These are phyloP conservation scores for Parazoanthus atlanticus DNA, from an alignment of 92 coral and sea anemone species.

Conservation along the genomic window DNA sequence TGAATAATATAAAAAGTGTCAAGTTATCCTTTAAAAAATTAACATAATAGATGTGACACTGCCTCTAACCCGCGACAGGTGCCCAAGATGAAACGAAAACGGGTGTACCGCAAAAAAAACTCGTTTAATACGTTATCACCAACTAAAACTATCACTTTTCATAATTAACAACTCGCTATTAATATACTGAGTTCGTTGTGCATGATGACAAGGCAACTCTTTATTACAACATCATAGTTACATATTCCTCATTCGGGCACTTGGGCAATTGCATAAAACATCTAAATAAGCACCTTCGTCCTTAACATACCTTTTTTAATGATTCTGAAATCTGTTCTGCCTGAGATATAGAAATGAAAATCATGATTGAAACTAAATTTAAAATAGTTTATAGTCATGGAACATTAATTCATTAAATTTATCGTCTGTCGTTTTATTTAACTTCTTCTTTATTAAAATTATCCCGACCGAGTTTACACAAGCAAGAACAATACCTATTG, in stretches of 20 bases:
- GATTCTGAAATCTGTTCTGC: not conserved
- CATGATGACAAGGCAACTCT: not conserved
- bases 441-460: slow-evolving; percentile 40
- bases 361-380: not conserved
- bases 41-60: not conserved
- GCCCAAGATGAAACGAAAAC: not conserved
- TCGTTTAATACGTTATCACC: not conserved
- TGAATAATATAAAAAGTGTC: not conserved
- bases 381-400: not conserved
- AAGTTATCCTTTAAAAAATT: not conserved
- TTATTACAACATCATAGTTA: no score
- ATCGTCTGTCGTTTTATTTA: not conserved
- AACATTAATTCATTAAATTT: slow-evolving; percentile 6
- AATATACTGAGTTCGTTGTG: not conserved
- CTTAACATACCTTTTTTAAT: not conserved
- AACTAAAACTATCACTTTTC: not conserved
- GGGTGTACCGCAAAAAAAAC: not conserved
- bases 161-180: not conserved
- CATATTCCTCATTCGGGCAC: not conserved
- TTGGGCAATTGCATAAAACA: not conserved
- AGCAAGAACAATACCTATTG: slow-evolving; percentile 11
- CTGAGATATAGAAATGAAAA: not conserved
- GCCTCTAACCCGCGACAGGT: not conserved
- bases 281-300: not conserved
- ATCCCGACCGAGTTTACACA: slow-evolving; percentile 25